Conservation (phyloP, 2,888 invertebrate genomes). For the Trissonchulus latispiculum region DNA sequence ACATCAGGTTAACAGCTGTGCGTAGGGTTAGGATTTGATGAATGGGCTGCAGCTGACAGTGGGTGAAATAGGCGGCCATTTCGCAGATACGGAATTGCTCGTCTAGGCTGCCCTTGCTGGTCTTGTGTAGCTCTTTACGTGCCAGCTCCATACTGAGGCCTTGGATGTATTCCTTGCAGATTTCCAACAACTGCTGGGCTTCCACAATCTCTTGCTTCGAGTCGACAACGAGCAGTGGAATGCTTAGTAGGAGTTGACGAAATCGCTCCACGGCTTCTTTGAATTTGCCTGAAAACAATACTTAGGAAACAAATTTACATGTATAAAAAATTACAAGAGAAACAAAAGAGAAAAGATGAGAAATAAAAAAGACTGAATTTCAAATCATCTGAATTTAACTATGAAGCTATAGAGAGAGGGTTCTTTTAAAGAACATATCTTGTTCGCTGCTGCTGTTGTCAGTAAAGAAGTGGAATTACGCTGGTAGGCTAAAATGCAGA, state of each 20-base stretch:
- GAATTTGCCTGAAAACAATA: conserved; percentile 73
- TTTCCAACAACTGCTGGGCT: conserved; percentile 74
- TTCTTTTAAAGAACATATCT: too few species aligned
- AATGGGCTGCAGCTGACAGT: conserved; percentile 87
- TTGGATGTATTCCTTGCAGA: conserved; percentile 72
- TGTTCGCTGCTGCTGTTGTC: too few species aligned
- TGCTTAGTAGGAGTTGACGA: conserved; percentile 63
- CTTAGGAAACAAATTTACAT: too few species aligned
- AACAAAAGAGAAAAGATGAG: too few species aligned
- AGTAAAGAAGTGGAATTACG: too few species aligned
- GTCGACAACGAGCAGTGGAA: conserved; percentile 81
- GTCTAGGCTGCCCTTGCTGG: conserved; percentile 70
- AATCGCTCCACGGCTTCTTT: conserved; percentile 77
- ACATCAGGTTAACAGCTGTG: conserved; percentile 92
- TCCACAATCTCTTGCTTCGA: conserved; percentile 64
- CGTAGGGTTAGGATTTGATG: conserved; percentile 81
- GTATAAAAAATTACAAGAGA: too few species aligned
- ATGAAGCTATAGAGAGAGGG: too few species aligned
- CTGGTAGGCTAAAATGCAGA: too few species aligned
- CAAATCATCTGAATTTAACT: too few species aligned
- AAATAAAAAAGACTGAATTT: too few species aligned
- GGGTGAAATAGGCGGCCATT: conserved; percentile 90
- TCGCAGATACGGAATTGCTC: conserved; percentile 89
- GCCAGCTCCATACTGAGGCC: conserved; percentile 29
- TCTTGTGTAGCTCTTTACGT: conserved; percentile 50